phyloP scores from a whole-genome alignment of 2,888 invertebrate genomes.

The Yponomeuta plumbellus region DNA sequence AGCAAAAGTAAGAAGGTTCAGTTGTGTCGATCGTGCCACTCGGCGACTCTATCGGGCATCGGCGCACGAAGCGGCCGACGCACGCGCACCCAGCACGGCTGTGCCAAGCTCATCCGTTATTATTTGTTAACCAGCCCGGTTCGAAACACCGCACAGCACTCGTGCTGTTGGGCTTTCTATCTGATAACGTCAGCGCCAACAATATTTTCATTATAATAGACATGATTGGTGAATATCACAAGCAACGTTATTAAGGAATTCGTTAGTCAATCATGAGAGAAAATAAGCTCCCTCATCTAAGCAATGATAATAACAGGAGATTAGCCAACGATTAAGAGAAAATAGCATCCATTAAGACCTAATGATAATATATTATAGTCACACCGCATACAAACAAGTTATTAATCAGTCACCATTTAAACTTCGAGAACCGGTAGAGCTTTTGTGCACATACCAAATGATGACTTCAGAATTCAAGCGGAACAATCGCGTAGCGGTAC shows the following conservation, averaged over 20 bases:
- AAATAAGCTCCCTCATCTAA: neutral
- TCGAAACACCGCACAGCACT: constrained; percentile 37
- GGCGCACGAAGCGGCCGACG: constrained; percentile 47
- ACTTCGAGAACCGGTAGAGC: constrained; percentile 26
- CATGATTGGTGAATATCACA: constrained; percentile 24
- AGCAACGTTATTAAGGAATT: neutral
- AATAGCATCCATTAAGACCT: neutral
- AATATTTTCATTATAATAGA: constrained; percentile 44
- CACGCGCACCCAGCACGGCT: constrained; percentile 29
- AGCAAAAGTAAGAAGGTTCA: constrained; percentile 41
- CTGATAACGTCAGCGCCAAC: constrained; percentile 45
- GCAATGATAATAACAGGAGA: neutral
- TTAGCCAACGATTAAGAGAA: constrained; percentile 10
- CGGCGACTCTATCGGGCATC: constrained; percentile 60
- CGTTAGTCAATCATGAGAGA: neutral
- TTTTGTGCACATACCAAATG: constrained; percentile 34
- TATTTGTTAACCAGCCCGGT: constrained; percentile 40
- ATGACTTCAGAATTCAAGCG: constrained; percentile 35
- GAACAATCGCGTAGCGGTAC: constrained; percentile 37
- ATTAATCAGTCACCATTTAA: constrained; percentile 37
- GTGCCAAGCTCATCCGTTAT: constrained; percentile 36
- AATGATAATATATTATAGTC: constrained; percentile 12
- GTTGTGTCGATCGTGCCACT: constrained; percentile 57
- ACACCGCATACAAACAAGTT: constrained; percentile 24
- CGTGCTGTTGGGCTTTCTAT: constrained; percentile 60